Base-by-base conservation (phyloP, 2,888 invertebrate species). In the Argyresthia goedartella region DNA sequence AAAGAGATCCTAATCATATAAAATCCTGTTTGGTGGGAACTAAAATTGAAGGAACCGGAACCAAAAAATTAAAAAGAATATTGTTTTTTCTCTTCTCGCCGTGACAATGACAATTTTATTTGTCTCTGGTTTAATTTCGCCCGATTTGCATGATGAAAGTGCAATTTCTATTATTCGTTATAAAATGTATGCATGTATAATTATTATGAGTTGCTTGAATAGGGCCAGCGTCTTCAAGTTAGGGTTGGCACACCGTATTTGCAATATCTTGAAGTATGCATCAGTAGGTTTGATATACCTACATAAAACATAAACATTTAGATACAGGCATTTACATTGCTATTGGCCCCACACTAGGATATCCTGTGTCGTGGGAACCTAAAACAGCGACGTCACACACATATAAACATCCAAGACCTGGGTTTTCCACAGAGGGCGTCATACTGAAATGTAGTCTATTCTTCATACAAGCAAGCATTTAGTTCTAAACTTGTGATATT, bases 101-200 rank as follows among this genome's bases (percentile, higher is more conserved):
- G 58, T 54, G 55, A 63, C 65, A 73, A 63, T 77, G 81, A 80
- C 81, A 82, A 68, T 69, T 62, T 60, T 56, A 55, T 69, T 80
- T 81, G 80, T 82, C 80, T 80, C 70, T 73, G 67, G 62, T 70
- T 78, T 78, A 74, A 80, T 78, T 74, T 75, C 50, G 57, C 54
- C 56, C 55, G 54, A 79, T 55, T 52, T 55, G 54, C 54, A 54
- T 54, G 42, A 33, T 48, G 47, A 47, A 47, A 34, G 47, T 33
- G 47, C 47, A 47, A 34, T 47, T 47, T 16, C 44, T 15, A 15
- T 44, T 15, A 16, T 44, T 14, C 14, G 13, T 47, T 13, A 16
- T 33, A 47, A 47, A 47, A 35, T 25, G 47, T 47, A 25, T 35
- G 33, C 47, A 47, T 47, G 34, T 47, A 25, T 47, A 47, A 47